Evolutionary conservation across 2,113 vertebrate species (phyloP).

Genomic region (Synodontis membranacea): DNA sequence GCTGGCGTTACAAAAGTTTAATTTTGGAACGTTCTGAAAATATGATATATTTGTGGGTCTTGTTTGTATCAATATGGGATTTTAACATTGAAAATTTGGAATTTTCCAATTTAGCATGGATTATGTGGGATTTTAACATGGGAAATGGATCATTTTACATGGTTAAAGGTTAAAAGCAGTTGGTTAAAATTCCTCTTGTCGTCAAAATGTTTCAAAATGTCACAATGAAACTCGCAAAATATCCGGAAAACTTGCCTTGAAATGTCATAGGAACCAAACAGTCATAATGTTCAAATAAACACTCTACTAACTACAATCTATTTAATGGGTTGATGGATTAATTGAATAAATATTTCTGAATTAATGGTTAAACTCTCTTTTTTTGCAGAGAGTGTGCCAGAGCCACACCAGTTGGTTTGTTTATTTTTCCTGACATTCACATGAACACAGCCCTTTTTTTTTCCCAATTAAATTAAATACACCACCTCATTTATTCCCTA

Average conservation of each 20-base stretch:
- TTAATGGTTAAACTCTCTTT: neutral
- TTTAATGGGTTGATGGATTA: neutral
- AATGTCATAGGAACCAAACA: neutral
- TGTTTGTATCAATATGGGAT: neutral
- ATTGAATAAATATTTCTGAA: conserved; percentile 1
- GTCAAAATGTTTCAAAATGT: neutral
- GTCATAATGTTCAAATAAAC: neutral
- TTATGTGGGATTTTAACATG: too few relatives aligned
- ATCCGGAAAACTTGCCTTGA: neutral
- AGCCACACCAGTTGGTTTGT: neutral
- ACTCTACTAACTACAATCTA: neutral
- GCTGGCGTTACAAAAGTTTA: neutral
- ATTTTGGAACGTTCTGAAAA: neutral
- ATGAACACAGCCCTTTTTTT: neutral
- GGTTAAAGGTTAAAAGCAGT: neutral
- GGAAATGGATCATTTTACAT: neutral
- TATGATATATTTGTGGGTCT: neutral
- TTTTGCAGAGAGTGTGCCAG: neutral
- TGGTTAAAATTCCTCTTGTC: neutral
- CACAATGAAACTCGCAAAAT: neutral
- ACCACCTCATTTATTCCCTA: conserved; percentile 20
- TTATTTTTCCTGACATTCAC: neutral
- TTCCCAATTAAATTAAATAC: neutral
- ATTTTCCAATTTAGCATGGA: too few relatives aligned
- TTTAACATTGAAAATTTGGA: too few relatives aligned